Evolutionary conservation across 2,113 vertebrate genomes (phyloP), one percentile per base, ranked within the genome.

Genomic region (Tinamus guttatus): DNA sequence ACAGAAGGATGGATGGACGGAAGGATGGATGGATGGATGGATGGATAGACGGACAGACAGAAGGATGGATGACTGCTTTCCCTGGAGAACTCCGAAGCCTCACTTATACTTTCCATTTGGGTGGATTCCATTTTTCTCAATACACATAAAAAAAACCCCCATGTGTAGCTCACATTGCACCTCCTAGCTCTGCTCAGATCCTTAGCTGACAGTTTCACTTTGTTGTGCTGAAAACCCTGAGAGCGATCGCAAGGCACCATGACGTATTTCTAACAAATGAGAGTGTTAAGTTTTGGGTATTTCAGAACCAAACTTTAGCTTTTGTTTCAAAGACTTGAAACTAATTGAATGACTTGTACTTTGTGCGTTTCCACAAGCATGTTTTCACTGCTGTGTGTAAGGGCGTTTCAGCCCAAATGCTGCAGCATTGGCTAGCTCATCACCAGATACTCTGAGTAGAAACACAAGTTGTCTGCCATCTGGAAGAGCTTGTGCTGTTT

Each of bases 381-480:
- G 30, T 71, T 81, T 86, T 63, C 76, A 7, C 60, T 45, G 22
- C 43, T 65, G 32, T 34, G 78, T 4, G 9, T 58, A 85, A 89
- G 58, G 65, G 36, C 30, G 43, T 62, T 94, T 95, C 84, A 91
- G 60, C 85, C 69, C 32, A 64, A 89, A 81, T 38, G 34, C 60
- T 94, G 65, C 36, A 83, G 30, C 81, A 84, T 88, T 86, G 93
- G 69, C 70, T 92, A 93, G 84, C 51, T 93, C 86, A 87, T 85
- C 74, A 87, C 74, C 62, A 87, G 94, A 84, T 70, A 85, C 30
- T 40, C 81, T 40, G 47, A 87, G 43, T 52, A 95, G 89, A 94
- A 96, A 89, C 65, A 71, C 74, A 62, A 95, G 51, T 91, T 85
- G 78, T 91, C 81, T 94, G 15, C 93, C 96, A 91, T 94, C 84